These are phyloP conservation scores for Synergus itoensis DNA, from an alignment of 2,888 invertebrate species.

Conservation along the genomic window DNA sequence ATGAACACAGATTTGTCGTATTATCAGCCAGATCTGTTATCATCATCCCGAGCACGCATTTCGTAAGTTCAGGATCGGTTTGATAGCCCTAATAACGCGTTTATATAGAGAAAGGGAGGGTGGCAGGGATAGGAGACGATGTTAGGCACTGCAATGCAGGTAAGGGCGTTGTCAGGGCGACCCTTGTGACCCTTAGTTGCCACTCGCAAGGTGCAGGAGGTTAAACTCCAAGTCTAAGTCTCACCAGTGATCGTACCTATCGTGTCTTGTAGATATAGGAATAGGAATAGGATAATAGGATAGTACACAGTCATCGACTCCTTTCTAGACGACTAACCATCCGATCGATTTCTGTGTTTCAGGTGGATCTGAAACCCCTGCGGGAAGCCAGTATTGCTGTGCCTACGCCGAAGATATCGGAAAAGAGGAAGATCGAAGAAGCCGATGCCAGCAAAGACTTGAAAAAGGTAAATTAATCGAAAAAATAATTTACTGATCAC, in stretches of 20 bases:
- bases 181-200: slow-evolving; percentile 68
- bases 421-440: slow-evolving; percentile 91
- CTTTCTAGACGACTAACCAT: slow-evolving; percentile 31
- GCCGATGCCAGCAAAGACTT: slow-evolving; percentile 90
- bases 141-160: slow-evolving; percentile 74
- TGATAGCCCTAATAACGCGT: slow-evolving; percentile 8
- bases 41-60: background rate
- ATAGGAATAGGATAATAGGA: background rate
- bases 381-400: slow-evolving; percentile 73
- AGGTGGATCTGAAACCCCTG: slow-evolving; percentile 75
- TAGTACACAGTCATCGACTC: slow-evolving; percentile 4
- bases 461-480: slow-evolving; percentile 85
- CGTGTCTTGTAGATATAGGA: slow-evolving; percentile 26
- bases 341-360: slow-evolving; percentile 59
- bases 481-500: background rate
- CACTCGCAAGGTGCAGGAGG: slow-evolving; percentile 53
- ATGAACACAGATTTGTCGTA: background rate
- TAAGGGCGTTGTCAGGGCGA: slow-evolving; percentile 77
- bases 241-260: slow-evolving; percentile 35
- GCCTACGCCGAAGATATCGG: slow-evolving; percentile 79
- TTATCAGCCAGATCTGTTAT: slow-evolving; percentile 17
- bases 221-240: slow-evolving; percentile 51
- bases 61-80: slow-evolving; percentile 19
- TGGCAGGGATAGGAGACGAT: slow-evolving; percentile 58
- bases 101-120: slow-evolving; percentile 53